Evolutionary conservation across 2,888 invertebrate genomes (phyloP), one percentile per base, ranked within the genome.

Genomic region (Anoplius nigerrimus): DNA sequence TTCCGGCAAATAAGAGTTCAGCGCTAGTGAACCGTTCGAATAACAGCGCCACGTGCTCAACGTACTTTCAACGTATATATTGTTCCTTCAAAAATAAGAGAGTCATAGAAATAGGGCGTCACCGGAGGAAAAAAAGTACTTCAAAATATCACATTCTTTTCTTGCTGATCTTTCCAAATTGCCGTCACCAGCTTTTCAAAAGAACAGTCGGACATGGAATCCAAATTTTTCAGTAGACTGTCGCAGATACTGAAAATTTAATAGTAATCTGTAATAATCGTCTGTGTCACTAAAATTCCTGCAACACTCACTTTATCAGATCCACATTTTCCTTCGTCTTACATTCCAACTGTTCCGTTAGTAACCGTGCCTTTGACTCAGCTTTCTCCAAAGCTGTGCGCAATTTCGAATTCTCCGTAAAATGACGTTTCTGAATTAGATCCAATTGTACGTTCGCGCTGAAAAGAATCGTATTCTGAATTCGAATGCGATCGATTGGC

Each of bases 221-320:
- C 51, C 43, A 66, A 20, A 55, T 22, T 55, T 27, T 56, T 24
- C 16, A 66, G 48, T 21, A 74, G 59, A 62, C 68, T 67, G 52
- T 74, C 62, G 43, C 68, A 74, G 42, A 74, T 71, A 2, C 73
- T 74, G 59, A 48, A 45, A 57, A 48, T 21, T 56, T 51, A 24
- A 45, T 24, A 15, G n/a, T n/a, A 34, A 34, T 34, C 11, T 13
- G 34, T 34, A 11, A 34, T 34, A 1, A 11, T 1, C 11, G 8
- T 1, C 2, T 34, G 34, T 3, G 34, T 6, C 8, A 34, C 2
- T 34, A 5, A 6, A 6, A 34, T 34, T 34, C 1, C 1, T 11
- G 6, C 11, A 6, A 1, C 11, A 1, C 34, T 34, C 34, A 70
- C 72, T 67, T 73, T 21, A 64, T 56, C 27, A 73, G 20, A 52